Percentiles rank a stretch among this genome's conserved stretches.
Conservation (phyloP, 35 echinoderm and acorn worm genomes). For the Apostichopus parvimensis region DNA sequence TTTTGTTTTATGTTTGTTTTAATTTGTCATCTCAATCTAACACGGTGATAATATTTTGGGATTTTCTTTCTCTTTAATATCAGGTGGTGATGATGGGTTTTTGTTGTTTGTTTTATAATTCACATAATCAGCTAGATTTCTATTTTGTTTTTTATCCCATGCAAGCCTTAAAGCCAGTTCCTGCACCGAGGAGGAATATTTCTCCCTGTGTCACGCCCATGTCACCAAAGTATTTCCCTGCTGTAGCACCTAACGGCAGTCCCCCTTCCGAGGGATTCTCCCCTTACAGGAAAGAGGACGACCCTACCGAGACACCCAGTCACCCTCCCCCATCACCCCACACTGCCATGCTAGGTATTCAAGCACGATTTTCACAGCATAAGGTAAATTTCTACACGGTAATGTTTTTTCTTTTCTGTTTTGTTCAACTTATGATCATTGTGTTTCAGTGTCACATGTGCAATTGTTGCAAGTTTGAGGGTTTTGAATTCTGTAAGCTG, state of each 20-base stretch:
- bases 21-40: not conserved
- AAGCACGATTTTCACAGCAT: conserved; percentile 65
- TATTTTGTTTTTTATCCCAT: not conserved
- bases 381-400: not conserved
- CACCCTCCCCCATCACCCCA: conserved; percentile 91
- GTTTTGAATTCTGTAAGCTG: too few species aligned
- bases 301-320: conserved; percentile 72
- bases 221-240: conserved; percentile 30
- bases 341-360: conserved; percentile 84
- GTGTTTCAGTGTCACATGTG: too few species aligned
- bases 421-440: too few species aligned
- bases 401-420: too few species aligned
- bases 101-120: too few species aligned
- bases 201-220: conserved; percentile 34
- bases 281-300: not conserved
- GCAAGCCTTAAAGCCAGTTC: conserved; percentile 45
- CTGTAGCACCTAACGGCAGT: conserved; percentile 11
- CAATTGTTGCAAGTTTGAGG: too few species aligned
- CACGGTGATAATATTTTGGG: not conserved
- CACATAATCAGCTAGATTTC: not conserved
- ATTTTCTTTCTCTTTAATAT: not conserved
- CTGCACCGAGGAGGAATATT: conserved; percentile 43
- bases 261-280: conserved; percentile 27
- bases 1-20: not conserved
- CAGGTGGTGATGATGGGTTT: not conserved